Evolutionary conservation across 2,113 vertebrate genomes (phyloP), one percentile per base, ranked within the genome.

Genomic region (Colossoma macropomum): DNA sequence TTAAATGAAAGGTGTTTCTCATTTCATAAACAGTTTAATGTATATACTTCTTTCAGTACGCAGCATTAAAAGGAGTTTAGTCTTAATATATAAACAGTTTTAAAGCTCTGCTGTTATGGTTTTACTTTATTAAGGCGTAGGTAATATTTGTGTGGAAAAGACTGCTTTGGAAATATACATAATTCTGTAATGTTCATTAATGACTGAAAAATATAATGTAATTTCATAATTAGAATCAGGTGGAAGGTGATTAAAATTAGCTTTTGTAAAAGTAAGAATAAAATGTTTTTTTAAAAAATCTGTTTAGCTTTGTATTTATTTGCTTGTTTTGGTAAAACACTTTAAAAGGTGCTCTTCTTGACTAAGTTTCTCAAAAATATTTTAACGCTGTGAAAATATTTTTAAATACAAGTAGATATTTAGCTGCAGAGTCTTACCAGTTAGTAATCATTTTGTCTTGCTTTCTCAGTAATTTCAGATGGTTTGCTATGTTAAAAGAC

Each of bases 261-360:
- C 16, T 85, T 84, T 83, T 83, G 81, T 28, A 89, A 88, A 80
- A 77, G 15, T 81, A 88, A 48, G 80, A 92, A 90, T 88, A 82
- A 90, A 91, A 82, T n/a, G 13, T 73, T 83, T 83, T 76, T 62
- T 17, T 23, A 56, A 70, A 65, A 12, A 54, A 79, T 50, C 21
- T 3, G 38, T 11, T 2, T 0, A 1, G 1, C 27, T n/a, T 19
- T 56, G 0, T 48, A 4, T 71, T 76, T 17, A n/a, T 25, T 25
- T 62, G 2, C 2, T 10, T 25, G 12, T 27, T 25, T 16, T n/a
- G n/a, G n/a, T n/a, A n/a, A n/a, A n/a, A n/a, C n/a, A 38, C 34
- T 7, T 38, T 7, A 7, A 7, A 4, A 38, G 34, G 34, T 38
- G 34, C 7, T 38, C 34, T 38, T 38, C 34, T 4, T 38, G 34